phyloP scores from a whole-genome alignment of 2,888 invertebrate genomes.

The Pristionchus maxplancki region DNA sequence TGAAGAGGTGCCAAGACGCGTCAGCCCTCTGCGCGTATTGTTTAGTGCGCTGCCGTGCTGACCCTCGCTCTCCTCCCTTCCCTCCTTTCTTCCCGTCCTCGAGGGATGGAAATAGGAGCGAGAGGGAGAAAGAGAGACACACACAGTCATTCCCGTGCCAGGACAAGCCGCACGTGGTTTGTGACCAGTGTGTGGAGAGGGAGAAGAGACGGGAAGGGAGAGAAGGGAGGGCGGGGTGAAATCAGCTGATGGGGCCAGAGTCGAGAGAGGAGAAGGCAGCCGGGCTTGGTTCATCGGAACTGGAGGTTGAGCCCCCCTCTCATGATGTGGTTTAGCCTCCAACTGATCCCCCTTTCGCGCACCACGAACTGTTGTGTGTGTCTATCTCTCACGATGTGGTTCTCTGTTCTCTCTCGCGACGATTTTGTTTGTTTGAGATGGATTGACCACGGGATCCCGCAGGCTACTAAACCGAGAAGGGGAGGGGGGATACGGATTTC shows the following conservation, averaged over 20 bases:
- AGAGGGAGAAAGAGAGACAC: background rate
- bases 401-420: background rate
- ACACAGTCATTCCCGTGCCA: slow-evolving; percentile 35
- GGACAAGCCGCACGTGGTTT: slow-evolving; percentile 28
- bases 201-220: background rate
- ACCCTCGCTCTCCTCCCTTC: background rate
- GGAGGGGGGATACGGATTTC: background rate
- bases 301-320: background rate
- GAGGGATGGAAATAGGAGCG: slow-evolving; percentile 21
- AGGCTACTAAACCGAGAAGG: too few relatives aligned
- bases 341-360: too few relatives aligned
- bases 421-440: background rate
- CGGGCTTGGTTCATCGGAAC: background rate
- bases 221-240: background rate
- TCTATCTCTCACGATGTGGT: too few relatives aligned
- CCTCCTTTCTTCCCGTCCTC: background rate
- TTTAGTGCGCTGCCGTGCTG: slow-evolving; percentile 3
- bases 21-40: background rate
- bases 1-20: slow-evolving; percentile 17
- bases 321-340: background rate
- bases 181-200: slow-evolving; percentile 1
- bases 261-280: background rate
- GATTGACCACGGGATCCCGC: background rate
- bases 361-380: background rate
- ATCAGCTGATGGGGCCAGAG: slow-evolving; percentile 19